phyloP scores from a whole-genome alignment of 1,140 invertebrate species.

The Penaeus indicus region DNA sequence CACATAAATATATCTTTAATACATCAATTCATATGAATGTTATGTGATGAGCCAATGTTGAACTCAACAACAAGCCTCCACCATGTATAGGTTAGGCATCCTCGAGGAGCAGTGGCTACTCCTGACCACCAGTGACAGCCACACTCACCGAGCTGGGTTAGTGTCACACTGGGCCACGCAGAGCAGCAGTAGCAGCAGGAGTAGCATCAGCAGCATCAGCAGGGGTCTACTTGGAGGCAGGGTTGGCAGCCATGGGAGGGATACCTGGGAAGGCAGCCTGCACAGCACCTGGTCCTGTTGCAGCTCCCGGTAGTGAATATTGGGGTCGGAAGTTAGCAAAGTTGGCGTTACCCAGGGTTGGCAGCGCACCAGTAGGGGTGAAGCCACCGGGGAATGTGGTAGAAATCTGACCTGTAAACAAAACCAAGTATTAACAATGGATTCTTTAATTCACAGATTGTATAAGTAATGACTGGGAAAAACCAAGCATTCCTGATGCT shows the following conservation, averaged over 20 bases:
- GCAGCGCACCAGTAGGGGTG: slow-evolving; percentile 76
- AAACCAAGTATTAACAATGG: slow-evolving; percentile 68
- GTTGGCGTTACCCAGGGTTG: slow-evolving; percentile 81
- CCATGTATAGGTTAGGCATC: slow-evolving; percentile 38
- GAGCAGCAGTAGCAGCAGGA: slow-evolving; percentile 52
- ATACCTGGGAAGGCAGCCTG: slow-evolving; percentile 64
- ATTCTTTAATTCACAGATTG: background rate
- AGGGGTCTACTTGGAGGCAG: slow-evolving; percentile 62
- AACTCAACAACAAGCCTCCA: slow-evolving; percentile 26
- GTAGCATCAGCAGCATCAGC: slow-evolving; percentile 58
- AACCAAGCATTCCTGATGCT: too few relatives aligned
- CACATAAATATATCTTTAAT: too few relatives aligned
- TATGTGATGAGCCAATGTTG: background rate
- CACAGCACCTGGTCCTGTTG: slow-evolving; percentile 54
- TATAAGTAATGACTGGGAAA: slow-evolving; percentile 40
- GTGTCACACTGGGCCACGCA: slow-evolving; percentile 64
- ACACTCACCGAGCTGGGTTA: slow-evolving; percentile 64
- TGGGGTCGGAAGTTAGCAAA: slow-evolving; percentile 90
- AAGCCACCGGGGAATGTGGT: slow-evolving; percentile 86
- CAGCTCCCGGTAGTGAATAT: slow-evolving; percentile 82
- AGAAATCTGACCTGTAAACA: slow-evolving; percentile 75
- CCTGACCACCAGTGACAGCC: slow-evolving; percentile 59
- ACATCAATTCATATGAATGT: background rate
- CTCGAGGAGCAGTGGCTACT: slow-evolving; percentile 33
- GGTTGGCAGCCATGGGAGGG: slow-evolving; percentile 63